phyloP scores from a whole-genome alignment of 2,888 invertebrate species.

The Drosophila neutralis region DNA sequence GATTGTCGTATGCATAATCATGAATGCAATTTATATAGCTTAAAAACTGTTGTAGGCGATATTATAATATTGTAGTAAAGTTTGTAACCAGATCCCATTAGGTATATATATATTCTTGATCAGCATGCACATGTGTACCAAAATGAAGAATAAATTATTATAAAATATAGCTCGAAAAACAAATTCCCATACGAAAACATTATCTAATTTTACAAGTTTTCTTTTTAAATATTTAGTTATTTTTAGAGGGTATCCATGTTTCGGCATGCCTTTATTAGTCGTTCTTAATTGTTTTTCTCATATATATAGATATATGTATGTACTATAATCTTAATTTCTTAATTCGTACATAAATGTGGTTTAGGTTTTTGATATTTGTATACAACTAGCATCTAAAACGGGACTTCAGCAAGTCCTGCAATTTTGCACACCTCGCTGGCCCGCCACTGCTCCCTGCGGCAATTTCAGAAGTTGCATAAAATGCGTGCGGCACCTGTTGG shows the following conservation, averaged over 20 bases:
- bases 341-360: background rate
- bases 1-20: background rate
- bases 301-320: background rate
- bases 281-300: background rate
- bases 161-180: background rate
- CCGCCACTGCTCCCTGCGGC: background rate
- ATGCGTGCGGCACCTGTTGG: slow-evolving; percentile 72
- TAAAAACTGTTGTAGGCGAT: background rate
- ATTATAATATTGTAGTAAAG: background rate
- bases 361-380: background rate
- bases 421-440: slow-evolving; percentile 27
- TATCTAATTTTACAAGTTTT: background rate
- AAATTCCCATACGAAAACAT: too few relatives aligned
- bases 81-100: background rate
- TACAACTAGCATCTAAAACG: background rate
- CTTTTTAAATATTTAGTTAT: background rate
- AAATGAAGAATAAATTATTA: background rate
- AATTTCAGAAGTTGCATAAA: slow-evolving; percentile 64
- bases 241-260: background rate
- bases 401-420: background rate
- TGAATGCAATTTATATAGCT: background rate
- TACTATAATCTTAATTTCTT: background rate
- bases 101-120: background rate
- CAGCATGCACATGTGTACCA: background rate
- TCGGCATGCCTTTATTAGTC: background rate